phyloP scores from a whole-genome alignment of 2,113 vertebrate genomes.

The Peromyscus leucopus region DNA sequence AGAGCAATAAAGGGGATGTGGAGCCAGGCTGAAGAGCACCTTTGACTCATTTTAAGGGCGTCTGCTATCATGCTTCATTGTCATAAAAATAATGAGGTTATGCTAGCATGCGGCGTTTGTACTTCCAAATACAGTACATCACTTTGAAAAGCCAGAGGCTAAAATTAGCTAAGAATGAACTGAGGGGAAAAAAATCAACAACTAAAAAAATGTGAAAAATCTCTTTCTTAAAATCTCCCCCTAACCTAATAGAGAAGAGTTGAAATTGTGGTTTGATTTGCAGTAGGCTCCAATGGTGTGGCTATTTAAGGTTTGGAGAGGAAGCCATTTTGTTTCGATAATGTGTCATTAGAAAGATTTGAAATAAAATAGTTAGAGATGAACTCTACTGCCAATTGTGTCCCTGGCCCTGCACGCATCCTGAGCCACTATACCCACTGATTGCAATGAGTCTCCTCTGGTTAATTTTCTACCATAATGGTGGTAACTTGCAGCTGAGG shows the following conservation, averaged over 20 bases:
- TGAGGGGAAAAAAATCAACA: constrained; percentile 29
- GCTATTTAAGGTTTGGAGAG: constrained; percentile 74
- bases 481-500: constrained; percentile 92
- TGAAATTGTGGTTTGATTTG: constrained; percentile 37
- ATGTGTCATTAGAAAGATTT: constrained; percentile 84
- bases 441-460: constrained; percentile 91
- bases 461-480: constrained; percentile 91
- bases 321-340: constrained; percentile 81
- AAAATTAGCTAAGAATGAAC: constrained; percentile 77
- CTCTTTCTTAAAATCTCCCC: constrained; percentile 70
- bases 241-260: constrained; percentile 23
- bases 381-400: constrained; percentile 87
- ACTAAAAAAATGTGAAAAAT: constrained; percentile 53
- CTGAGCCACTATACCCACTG: constrained; percentile 89
- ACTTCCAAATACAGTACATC: constrained; percentile 61
- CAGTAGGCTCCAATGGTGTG: constrained; percentile 50
- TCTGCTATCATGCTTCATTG: constrained; percentile 75
- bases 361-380: constrained; percentile 86
- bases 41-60: constrained; percentile 76
- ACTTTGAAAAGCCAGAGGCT: constrained; percentile 79
- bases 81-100: constrained; percentile 82
- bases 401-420: constrained; percentile 88
- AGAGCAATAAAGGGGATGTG: constrained; percentile 80
- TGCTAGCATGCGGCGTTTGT: constrained; percentile 71
- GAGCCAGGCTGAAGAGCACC: constrained; percentile 76